Evolutionary conservation across 30 jellyfish, hydroid and myxozoan genomes (phyloP).

Genomic region (Aurelia aurita): DNA sequence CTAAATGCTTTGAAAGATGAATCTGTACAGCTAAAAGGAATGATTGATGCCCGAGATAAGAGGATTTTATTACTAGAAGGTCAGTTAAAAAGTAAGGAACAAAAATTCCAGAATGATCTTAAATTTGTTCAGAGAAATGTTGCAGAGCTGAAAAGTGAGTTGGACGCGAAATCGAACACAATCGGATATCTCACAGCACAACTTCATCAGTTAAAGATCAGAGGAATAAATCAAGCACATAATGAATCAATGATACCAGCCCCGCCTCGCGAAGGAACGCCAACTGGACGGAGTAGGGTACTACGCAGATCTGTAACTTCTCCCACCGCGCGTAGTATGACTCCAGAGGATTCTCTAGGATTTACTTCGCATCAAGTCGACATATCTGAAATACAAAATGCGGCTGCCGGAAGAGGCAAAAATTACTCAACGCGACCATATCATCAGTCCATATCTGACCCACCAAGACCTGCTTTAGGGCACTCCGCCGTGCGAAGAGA

Average conservation of each 20-base stretch:
- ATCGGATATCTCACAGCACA: constrained; percentile 85
- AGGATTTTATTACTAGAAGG: constrained; percentile 88
- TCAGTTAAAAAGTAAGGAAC: constrained; percentile 86
- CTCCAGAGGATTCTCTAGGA: constrained; percentile 28
- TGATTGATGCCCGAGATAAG: constrained; percentile 75
- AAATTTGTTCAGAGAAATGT: constrained; percentile 60
- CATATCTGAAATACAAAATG: constrained; percentile 62
- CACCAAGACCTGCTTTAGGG: constrained; percentile 81
- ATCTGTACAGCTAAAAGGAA: constrained; percentile 22
- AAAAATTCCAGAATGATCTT: constrained; percentile 72
- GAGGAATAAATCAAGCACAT: neutral
- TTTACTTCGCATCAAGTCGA: constrained; percentile 66
- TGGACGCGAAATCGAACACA: constrained; percentile 82
- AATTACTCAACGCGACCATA: constrained; percentile 63
- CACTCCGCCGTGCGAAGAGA: constrained; percentile 82
- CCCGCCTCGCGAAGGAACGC: constrained; percentile 84
- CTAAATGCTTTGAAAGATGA: constrained; percentile 45
- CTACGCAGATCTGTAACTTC: constrained; percentile 66
- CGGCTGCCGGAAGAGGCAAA: constrained; percentile 61
- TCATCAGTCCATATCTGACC: constrained; percentile 67
- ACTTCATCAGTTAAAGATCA: constrained; percentile 71
- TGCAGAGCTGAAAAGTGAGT: constrained; percentile 79
- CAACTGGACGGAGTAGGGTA: constrained; percentile 26
- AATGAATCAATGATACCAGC: constrained; percentile 46
- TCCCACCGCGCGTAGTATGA: constrained; percentile 48